Evolutionary conservation across 2,888 invertebrate species (phyloP).

Genomic region (Epinotia demarniana): DNA sequence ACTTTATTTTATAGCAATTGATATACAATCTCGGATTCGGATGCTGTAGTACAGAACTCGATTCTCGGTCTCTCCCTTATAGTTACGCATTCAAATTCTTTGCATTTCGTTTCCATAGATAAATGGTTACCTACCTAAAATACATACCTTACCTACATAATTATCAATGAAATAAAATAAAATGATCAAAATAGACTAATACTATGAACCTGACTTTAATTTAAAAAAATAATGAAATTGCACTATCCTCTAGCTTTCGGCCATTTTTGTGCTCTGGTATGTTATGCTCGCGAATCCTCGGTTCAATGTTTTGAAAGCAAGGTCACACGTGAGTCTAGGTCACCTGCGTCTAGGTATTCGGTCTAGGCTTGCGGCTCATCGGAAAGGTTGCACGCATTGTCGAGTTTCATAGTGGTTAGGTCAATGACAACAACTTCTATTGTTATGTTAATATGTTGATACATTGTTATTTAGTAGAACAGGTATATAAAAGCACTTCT

Average conservation of each 20-base stretch:
- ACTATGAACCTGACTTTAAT: too few species aligned
- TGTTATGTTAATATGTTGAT: conserved; percentile 25
- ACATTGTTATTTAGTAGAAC: not conserved
- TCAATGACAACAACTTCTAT: conserved; percentile 24
- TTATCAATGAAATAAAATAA: too few species aligned
- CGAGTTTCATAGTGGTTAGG: conserved; percentile 14
- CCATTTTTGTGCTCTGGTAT: not conserved
- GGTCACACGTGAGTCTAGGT: conserved; percentile 35
- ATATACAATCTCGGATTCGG: too few species aligned
- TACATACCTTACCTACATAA: too few species aligned
- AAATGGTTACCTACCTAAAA: too few species aligned
- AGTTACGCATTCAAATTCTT: too few species aligned
- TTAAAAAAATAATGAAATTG: not conserved
- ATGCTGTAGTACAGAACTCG: too few species aligned
- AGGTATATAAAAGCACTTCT: not conserved
- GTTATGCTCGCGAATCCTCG: conserved; percentile 2
- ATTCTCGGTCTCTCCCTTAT: too few species aligned
- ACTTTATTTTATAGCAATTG: too few species aligned
- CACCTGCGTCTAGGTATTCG: conserved; percentile 25
- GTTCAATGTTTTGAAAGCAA: conserved; percentile 41
- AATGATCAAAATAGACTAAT: too few species aligned
- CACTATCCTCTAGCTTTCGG: not conserved
- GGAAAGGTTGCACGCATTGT: conserved; percentile 36
- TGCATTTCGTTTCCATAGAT: too few species aligned
- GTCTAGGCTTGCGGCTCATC: not conserved